phyloP scores from a whole-genome alignment of 2,797 vertebrate species.

The Syngnathus acus region DNA sequence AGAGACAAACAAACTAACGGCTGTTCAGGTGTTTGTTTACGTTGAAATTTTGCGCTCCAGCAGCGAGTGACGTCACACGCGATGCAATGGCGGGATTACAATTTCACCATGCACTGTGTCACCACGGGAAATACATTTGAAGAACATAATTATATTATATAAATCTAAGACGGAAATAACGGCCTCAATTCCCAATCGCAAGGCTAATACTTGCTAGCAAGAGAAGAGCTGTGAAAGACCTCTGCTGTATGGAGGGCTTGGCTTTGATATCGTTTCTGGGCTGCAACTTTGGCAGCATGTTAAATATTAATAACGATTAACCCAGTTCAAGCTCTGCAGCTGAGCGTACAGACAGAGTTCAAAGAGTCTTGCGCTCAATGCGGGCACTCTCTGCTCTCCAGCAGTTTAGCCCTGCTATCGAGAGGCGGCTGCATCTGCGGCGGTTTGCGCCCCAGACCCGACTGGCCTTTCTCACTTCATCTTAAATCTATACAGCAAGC shows the following conservation, averaged over 20 bases:
- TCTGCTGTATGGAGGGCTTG: slow-evolving; percentile 65
- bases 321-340: slow-evolving; percentile 77
- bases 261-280: slow-evolving; percentile 77
- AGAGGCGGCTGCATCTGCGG: slow-evolving; percentile 48
- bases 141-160: too few relatives aligned
- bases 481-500: slow-evolving; percentile 35
- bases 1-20: too few relatives aligned
- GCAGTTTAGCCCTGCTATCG: slow-evolving; percentile 70
- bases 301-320: slow-evolving; percentile 82
- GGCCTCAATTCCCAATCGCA: slow-evolving; percentile 43
- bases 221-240: slow-evolving; percentile 50
- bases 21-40: too few relatives aligned
- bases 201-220: slow-evolving; percentile 38
- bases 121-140: too few relatives aligned
- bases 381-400: slow-evolving; percentile 67
- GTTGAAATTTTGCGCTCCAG: too few relatives aligned
- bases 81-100: too few relatives aligned
- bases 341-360: slow-evolving; percentile 73
- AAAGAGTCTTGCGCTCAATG: slow-evolving; percentile 73
- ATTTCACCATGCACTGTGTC: too few relatives aligned
- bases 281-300: slow-evolving; percentile 72
- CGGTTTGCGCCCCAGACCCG: slow-evolving; percentile 51
- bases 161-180: background rate
- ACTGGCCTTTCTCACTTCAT: slow-evolving; percentile 50
- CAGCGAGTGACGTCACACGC: too few relatives aligned